phyloP scores from a whole-genome alignment of 2,888 invertebrate species.

The Dasysyrphus albostriatus region DNA sequence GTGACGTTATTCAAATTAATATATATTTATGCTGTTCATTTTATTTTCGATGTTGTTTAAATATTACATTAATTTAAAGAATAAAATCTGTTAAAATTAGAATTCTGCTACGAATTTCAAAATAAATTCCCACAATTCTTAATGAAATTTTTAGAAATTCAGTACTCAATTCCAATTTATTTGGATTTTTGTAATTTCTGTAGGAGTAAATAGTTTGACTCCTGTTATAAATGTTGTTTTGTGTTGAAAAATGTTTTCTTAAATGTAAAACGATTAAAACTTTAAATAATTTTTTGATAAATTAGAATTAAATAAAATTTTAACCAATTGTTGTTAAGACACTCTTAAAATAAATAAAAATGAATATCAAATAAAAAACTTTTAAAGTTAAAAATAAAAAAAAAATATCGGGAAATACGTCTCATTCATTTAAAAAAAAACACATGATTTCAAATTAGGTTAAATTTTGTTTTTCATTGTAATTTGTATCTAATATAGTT shows the following conservation, averaged over 20 bases:
- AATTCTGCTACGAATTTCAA: too few relatives aligned
- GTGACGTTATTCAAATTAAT: too few relatives aligned
- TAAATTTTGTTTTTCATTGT: not conserved
- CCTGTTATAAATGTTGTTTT: slow-evolving; percentile 25
- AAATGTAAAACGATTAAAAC: not conserved
- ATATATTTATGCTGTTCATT: too few relatives aligned
- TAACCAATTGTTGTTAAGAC: not conserved
- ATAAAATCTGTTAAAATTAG: too few relatives aligned
- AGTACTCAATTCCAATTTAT: not conserved
- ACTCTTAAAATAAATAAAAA: not conserved
- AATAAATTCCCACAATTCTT: too few relatives aligned
- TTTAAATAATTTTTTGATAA: not conserved
- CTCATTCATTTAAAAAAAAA: slow-evolving; percentile 10
- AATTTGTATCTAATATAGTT: slow-evolving; percentile 23
- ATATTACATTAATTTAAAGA: too few relatives aligned
- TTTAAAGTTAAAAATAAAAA: slow-evolving; percentile 28
- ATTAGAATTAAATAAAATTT: not conserved
- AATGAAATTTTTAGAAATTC: not conserved
- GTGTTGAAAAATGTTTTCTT: not conserved
- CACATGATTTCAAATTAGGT: not conserved
- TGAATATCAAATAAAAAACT: not conserved
- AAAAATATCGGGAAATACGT: not conserved
- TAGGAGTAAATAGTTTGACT: not conserved
- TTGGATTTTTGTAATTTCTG: not conserved
- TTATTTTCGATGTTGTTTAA: too few relatives aligned